Percentiles rank a stretch among this genome's conserved stretches.
phyloP scores from a whole-genome alignment of 1,140 invertebrate genomes.

The Prorops nasuta region DNA sequence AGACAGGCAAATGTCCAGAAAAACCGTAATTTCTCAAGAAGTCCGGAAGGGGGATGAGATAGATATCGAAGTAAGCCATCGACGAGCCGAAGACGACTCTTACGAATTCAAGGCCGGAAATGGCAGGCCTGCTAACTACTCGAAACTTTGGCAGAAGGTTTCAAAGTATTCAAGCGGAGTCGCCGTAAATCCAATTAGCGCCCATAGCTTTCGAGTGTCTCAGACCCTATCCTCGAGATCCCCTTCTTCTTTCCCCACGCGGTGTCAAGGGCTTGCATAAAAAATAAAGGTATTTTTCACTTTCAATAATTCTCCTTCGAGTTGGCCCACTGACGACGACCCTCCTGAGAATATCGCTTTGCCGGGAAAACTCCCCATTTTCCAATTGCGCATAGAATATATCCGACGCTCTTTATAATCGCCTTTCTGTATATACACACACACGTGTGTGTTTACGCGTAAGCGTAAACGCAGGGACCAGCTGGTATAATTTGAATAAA shows the following conservation, averaged over 20 bases:
- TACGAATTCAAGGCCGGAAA: too few species aligned
- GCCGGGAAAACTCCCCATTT: too few species aligned
- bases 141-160: constrained; percentile 28
- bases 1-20: too few species aligned
- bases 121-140: constrained; percentile 17
- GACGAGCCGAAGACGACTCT: too few species aligned
- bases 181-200: constrained; percentile 37
- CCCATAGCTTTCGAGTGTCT: constrained; percentile 34
- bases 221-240: constrained; percentile 32
- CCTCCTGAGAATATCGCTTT: constrained; percentile 17
- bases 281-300: constrained; percentile 7
- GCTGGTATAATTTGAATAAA: too few species aligned
- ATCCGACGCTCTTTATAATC: too few species aligned
- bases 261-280: constrained; percentile 32
- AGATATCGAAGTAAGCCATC: constrained; percentile 5
- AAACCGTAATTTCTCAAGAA: too few species aligned
- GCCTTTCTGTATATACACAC: too few species aligned
- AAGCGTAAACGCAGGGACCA: too few species aligned
- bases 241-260: constrained; percentile 21
- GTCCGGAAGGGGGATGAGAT: too few species aligned
- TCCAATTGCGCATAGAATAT: too few species aligned
- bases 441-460: too few species aligned
- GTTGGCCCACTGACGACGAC: constrained; percentile 12
- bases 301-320: constrained; percentile 30
- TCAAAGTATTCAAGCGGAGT: constrained; percentile 27